Conservation (phyloP, 2,888 invertebrate genomes). For the Blastobasis lacticolella region DNA sequence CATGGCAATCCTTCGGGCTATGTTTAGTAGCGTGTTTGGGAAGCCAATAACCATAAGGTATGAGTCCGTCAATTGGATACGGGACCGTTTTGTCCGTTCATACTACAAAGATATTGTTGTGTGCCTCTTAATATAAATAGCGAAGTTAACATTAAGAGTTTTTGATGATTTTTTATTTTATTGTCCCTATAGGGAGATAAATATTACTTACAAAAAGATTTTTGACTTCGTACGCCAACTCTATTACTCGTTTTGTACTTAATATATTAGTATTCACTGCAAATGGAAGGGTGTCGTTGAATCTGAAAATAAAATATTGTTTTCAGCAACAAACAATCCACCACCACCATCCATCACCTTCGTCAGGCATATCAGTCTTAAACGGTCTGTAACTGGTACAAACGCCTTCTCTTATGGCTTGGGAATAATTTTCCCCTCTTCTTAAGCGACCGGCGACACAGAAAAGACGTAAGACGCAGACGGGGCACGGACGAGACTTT, state of each 20-base stretch:
- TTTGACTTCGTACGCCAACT: conserved; percentile 73
- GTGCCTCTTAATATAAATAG: neutral
- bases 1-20: no score
- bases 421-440: neutral
- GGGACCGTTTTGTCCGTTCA: neutral
- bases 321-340: neutral
- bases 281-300: conserved; percentile 83
- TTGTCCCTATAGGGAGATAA: neutral
- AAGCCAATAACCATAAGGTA: neutral
- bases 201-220: conserved; percentile 53
- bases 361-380: neutral
- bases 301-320: conserved; percentile 63
- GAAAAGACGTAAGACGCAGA: neutral
- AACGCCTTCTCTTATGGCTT: neutral
- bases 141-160: neutral
- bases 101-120: neutral
- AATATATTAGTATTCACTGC: conserved; percentile 78
- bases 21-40: no score
- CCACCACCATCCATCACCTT: neutral
- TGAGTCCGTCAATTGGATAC: neutral
- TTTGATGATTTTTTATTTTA: neutral
- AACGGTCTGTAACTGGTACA: neutral
- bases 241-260: conserved; percentile 77
- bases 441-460: no score
- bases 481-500: neutral